Evolutionary conservation across 2,797 vertebrate species (phyloP), one percentile per base, ranked within the genome.

Genomic region (Sebastes diploproa): DNA sequence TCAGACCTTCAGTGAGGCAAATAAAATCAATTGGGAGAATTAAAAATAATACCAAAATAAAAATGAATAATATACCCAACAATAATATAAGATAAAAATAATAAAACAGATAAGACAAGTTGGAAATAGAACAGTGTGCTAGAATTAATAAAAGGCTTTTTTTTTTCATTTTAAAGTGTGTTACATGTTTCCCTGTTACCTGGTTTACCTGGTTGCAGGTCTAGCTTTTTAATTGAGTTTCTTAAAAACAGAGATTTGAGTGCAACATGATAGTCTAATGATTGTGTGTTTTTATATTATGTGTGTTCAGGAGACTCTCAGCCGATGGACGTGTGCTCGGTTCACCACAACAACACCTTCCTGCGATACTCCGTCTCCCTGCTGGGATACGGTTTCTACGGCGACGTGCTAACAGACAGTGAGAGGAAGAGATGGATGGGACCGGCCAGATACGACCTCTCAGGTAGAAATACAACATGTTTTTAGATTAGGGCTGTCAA

Each of bases 391-490:
- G 98, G 98, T 86, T 99, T 99, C 95, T 99, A 98, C 6, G 98
- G 98, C 9, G 98, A 99, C 60, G 78, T 98, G 70, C 86, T 99
- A 30, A 95, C 95, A n/a, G 97, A 98, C 73, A 99, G 98, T 1
- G 98, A 99, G 92, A 97, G 95, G 92, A 98, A 98, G 80, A 92
- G 97, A 4, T 99, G 98, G 98, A 96, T 99, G 97, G 98, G 98
- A 4, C 97, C 97, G 0, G 89, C 95, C 78, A 94, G 98, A 95
- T 99, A 99, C 0, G 96, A 99, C 90, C 93, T 98, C 56, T 97
- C 98, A 93, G 98, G 98, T 99, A 36, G 29, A 46, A 25, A 18
- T 46, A 18, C 42, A 46, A 16, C 42, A 46, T 46, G 2, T 18
- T 0, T 46, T 46, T 46, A 46, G 16, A 46, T 46, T 6, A 46